Evolutionary conservation across 2,888 invertebrate species (phyloP).

Genomic region (Brachylomia viminalis): DNA sequence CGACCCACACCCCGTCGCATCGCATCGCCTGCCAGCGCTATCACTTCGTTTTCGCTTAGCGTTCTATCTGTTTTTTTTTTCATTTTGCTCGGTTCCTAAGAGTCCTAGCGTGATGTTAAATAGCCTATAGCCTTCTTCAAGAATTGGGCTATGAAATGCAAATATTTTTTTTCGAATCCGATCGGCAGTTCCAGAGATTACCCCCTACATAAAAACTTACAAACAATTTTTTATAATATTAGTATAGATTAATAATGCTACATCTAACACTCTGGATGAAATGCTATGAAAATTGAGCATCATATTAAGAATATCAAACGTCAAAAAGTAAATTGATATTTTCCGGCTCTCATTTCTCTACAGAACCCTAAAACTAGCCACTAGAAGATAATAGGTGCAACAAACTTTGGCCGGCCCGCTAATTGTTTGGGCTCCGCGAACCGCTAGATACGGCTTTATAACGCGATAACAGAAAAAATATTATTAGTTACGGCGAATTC

Average conservation of each 20-base stretch:
- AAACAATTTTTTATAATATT: too few relatives aligned
- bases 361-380: slow-evolving; percentile 63
- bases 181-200: too few relatives aligned
- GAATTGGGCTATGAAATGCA: too few relatives aligned
- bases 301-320: neutral
- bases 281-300: neutral
- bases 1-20: too few relatives aligned
- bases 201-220: too few relatives aligned
- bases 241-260: neutral
- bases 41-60: too few relatives aligned
- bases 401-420: slow-evolving; percentile 76
- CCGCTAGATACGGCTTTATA: slow-evolving; percentile 41
- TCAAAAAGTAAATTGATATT: neutral
- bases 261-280: neutral
- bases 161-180: too few relatives aligned
- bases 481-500: slow-evolving; percentile 45
- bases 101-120: too few relatives aligned
- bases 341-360: neutral
- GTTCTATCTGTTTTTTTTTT: too few relatives aligned
- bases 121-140: too few relatives aligned
- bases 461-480: slow-evolving; percentile 36
- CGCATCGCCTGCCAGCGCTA: too few relatives aligned
- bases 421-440: slow-evolving; percentile 65
- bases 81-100: too few relatives aligned
- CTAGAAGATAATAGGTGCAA: slow-evolving; percentile 73